phyloP scores from a whole-genome alignment of 2,888 invertebrate genomes.

The Lycia hirtaria region DNA sequence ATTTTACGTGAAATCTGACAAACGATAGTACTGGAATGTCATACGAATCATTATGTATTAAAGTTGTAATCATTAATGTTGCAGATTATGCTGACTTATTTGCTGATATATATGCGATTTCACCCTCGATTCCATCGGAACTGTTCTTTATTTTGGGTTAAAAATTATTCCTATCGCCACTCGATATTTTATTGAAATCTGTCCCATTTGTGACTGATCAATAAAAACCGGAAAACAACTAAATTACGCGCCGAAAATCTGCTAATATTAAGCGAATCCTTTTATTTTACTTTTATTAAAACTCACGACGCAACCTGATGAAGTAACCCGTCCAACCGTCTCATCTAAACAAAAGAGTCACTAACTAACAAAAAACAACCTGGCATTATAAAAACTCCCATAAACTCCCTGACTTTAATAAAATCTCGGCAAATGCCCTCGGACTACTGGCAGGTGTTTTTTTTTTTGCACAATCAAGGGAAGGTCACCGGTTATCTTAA shows the following conservation, averaged over 20 bases:
- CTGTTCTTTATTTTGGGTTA: too few relatives aligned
- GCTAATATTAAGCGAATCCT: not conserved
- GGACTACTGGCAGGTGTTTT: constrained; percentile 20
- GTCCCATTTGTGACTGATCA: too few relatives aligned
- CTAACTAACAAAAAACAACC: constrained; percentile 16
- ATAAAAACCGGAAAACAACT: too few relatives aligned
- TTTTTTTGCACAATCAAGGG: constrained; percentile 22
- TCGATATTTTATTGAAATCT: too few relatives aligned
- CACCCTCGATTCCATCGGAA: too few relatives aligned
- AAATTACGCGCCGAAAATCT: too few relatives aligned
- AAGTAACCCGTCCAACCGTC: constrained; percentile 1
- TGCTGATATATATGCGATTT: too few relatives aligned
- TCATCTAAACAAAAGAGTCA: constrained; percentile 19
- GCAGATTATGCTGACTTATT: too few relatives aligned
- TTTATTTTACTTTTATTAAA: not conserved
- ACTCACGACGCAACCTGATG: not conserved
- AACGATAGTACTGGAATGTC: not conserved
- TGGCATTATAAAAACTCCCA: constrained; percentile 14
- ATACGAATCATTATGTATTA: too few relatives aligned
- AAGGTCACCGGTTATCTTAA: constrained; percentile 25
- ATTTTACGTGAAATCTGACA: not conserved
- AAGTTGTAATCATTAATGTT: too few relatives aligned
- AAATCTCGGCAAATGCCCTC: constrained; percentile 18
- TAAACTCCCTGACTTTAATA: constrained; percentile 21
- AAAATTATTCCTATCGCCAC: too few relatives aligned